Base-by-base conservation (phyloP, 1,140 invertebrate genomes). In the Archegozetes longisetosus region DNA sequence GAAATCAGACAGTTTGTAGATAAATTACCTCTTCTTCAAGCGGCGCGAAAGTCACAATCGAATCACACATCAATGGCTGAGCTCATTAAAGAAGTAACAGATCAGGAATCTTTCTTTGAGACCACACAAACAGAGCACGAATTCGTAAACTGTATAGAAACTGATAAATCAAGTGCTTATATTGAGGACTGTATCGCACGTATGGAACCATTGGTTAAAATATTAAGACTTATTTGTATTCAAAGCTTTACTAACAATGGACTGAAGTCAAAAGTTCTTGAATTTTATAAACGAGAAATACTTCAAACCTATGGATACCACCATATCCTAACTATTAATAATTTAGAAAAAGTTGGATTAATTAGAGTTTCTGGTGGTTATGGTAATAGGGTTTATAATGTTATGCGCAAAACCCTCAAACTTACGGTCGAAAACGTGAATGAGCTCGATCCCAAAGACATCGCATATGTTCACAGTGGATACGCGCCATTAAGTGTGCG, bases 1-100 rank as follows among this genome's bases (percentile, higher is more conserved):
- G 88, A 96, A 74, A 88, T 97, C 69, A 94, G 93, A 73, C 81
- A 86, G 65, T 91, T 95, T 76, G 92, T 96, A 3, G 83, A 86
- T 13, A 83, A 84, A 63, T 74, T 96, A 60, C 91, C 89, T 1
- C 82, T 89, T 64, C 82, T 97, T 74, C 75, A 94, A 68, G 82
- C 82, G n/a, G 83, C 84, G 27, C 92, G 94, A 69, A 82, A 86
- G 68, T 78, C 85, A 9, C 73, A 95, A 13, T 82, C 84, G 14
- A 84, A 78, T 61, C 80, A 86, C 68, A 84, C 82, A 58, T 80
- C 82, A 3, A 82, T 86, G 64, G 84, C 83, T 60, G 82, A 86
- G 70, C 71, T 85, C 67, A 77, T 86, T 1, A 84, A 84, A 71
- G 81, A 84, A 71, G 73, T 78, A 3, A 84, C 81, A 4, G 79